Base-by-base conservation (phyloP, 1,140 invertebrate genomes). In the Drosophila funebris region DNA sequence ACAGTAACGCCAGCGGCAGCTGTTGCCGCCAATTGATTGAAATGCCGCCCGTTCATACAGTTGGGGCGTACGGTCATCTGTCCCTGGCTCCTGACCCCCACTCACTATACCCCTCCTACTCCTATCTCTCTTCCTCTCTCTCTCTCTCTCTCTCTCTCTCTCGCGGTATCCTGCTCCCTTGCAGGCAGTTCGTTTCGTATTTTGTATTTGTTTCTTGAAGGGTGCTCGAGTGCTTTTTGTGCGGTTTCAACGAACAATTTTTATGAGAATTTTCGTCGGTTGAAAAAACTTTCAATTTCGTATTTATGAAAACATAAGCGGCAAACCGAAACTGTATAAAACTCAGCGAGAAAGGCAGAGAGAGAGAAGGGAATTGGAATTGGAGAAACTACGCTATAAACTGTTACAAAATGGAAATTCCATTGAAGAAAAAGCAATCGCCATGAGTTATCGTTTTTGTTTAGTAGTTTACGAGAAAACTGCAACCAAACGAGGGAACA, bases 201-300 rank as follows among this genome's bases (percentile, higher is more conserved):
- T 75, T 63, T 71, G 67, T 74, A 70, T 85, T 67, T 76, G 62
- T 77, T 63, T 74, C 66, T 85, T 85, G 69, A 85, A 85, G 77
- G 81, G 77, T 77, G 74, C 82, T 57, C 68, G 52, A 80, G 75
- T 48, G 57, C 18, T 68, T 78, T 66, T 53, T 66, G 22, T 71
- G 76, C 62, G 77, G 81, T 80, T 85, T 85, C 64, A 68, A 41
- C 78, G 76, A 85, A 77, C 81, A 80, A 85, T 81, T 85, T 85
- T 87, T 85, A 87, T 81, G 82, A 78, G 78, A 81, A 87, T 87
- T 81, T 87, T 87, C 66, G 62, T 58, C 70, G 77, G 77, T 81
- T 78, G 77, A 74, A 85, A 61, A 85, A 85, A 85, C 81, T 85
- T 85, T 85, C 77, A 85, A 85, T 85, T 85, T 85, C 73, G 74